Evolutionary conservation across 2,888 invertebrate species (phyloP), one percentile per base, ranked within the genome.

Genomic region (Ischnus inquisitorius): DNA sequence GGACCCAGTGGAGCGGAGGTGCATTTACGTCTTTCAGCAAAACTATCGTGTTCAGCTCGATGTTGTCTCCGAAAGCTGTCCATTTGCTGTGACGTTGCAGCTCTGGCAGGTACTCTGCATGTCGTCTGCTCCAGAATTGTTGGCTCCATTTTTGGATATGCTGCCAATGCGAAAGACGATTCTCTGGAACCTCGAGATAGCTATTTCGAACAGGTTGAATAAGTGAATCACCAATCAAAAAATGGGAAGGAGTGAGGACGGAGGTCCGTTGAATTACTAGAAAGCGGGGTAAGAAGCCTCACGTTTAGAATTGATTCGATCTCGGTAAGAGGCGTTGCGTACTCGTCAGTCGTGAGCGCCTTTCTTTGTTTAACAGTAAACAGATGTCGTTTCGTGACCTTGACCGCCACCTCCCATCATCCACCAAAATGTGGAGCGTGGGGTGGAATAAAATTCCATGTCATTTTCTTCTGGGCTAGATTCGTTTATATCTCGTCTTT

Each of bases 211-310:
- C 85, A 0, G 89, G 22, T 1, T 82, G 67, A 6, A 65, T 82
- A 5, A 75, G 60, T 75, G 64, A 75, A 46, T 48, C 60, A 12
- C 88, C 89, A 54, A 89, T 87, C 0, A 91, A 84, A 74, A 90
- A 89, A 76, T 90, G 91, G 0, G 87, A 88, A 41, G 90, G 91
- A 0, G 90, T 89, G 1, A 91, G 80, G 0, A 84, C 79, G n/a
- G 46, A 22, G 41, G 48, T 89, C 89, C 22, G 62, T 16, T 39
- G 71, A 83, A 78, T 83, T 81, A 41, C 51, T 64, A 19, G 76
- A 75, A 4, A 83, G 60, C 10, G 78, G 86, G 65, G 65, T 76
- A 1, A 88, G 54, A 14, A 87, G 88, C 39, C 87, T n/a, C 2
- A 76, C 79, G 34, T 71, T 88, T 5, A 88, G 48, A 6, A 85